A percentile compares a stretch with the other conserved stretches of the same genome.
phyloP scores from a whole-genome alignment of 92 coral and sea anemone species.

The Epizoanthus illoricatus region DNA sequence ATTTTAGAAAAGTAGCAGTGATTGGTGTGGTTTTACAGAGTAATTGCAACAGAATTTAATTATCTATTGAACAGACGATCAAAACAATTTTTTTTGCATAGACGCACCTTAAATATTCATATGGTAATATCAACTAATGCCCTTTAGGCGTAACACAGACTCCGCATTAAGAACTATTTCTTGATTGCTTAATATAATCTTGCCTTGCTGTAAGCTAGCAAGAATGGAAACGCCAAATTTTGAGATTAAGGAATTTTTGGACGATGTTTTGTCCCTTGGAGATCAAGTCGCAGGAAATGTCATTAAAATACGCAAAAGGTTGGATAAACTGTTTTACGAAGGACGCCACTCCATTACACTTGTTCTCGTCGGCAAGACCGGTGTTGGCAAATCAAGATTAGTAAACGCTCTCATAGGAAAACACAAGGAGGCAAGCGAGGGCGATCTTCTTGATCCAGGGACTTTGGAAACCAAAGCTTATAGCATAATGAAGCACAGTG shows the following conservation, averaged over 20 bases:
- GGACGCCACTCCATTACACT: not conserved
- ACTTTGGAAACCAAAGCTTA: not conserved
- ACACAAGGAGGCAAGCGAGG: not conserved
- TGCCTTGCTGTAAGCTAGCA: not conserved
- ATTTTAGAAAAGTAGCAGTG: not conserved
- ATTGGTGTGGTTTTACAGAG: too few species aligned
- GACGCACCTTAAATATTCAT: not conserved
- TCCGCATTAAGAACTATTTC: not conserved
- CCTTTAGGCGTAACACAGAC: not conserved
- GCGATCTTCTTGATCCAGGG: not conserved
- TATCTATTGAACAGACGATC: too few species aligned
- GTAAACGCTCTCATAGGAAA: not conserved
- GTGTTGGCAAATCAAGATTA: conserved; percentile 4
- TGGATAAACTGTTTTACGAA: not conserved
- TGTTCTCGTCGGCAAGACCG: not conserved
- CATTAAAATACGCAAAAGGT: not conserved
- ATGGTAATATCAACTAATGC: not conserved
- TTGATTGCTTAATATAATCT: not conserved
- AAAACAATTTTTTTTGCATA: too few species aligned
- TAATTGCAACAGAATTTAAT: too few species aligned
- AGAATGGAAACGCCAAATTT: not conserved
- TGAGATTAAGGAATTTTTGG: not conserved
- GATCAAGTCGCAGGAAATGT: not conserved
- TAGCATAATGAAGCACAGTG: not conserved
- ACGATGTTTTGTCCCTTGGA: not conserved